Percentiles rank a stretch among this genome's conserved stretches.
phyloP scores from a whole-genome alignment of 1,140 invertebrate species.

The Drosophila ananassae region DNA sequence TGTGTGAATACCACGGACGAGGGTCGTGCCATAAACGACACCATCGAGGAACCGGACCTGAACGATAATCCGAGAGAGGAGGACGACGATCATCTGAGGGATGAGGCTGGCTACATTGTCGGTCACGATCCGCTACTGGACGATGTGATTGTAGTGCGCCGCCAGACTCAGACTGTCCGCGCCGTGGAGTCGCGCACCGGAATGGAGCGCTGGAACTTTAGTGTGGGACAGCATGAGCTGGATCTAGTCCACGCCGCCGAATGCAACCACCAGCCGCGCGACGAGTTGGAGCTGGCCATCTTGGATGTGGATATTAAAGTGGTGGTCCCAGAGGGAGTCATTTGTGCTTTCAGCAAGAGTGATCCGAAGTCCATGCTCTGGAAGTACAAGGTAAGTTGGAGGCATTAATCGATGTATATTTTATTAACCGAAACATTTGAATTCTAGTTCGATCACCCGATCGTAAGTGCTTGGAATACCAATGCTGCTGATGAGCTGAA shows the following conservation, averaged over 20 bases:
- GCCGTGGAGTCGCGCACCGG: conserved; percentile 93
- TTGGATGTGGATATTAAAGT: conserved; percentile 87
- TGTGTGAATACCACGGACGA: conserved; percentile 87
- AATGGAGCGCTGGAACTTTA: conserved; percentile 97
- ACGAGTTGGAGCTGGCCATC: conserved; percentile 76
- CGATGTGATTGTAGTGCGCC: conserved; percentile 91
- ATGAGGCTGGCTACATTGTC: conserved; percentile 59
- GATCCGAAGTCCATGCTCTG: conserved; percentile 87
- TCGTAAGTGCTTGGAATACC: conserved; percentile 93
- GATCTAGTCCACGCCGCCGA: conserved; percentile 86
- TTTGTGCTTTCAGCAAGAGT: conserved; percentile 87
- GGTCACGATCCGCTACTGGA: conserved; percentile 84
- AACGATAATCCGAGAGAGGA: conserved; percentile 6
- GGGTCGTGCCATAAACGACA: conserved; percentile 52
- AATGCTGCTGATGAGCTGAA: conserved; percentile 86
- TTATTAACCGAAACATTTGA: conserved; percentile 86
- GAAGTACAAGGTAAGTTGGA: conserved; percentile 87
- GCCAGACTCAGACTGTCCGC: conserved; percentile 93
- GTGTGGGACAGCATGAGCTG: conserved; percentile 94
- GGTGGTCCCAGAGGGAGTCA: conserved; percentile 90
- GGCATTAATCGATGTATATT: not conserved
- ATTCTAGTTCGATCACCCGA: conserved; percentile 91
- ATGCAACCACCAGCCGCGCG: conserved; percentile 84
- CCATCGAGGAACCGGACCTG: conserved; percentile 24
- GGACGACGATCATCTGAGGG: conserved; percentile 39